phyloP scores from a whole-genome alignment of 2,113 vertebrate species.

The Thermophis baileyi region DNA sequence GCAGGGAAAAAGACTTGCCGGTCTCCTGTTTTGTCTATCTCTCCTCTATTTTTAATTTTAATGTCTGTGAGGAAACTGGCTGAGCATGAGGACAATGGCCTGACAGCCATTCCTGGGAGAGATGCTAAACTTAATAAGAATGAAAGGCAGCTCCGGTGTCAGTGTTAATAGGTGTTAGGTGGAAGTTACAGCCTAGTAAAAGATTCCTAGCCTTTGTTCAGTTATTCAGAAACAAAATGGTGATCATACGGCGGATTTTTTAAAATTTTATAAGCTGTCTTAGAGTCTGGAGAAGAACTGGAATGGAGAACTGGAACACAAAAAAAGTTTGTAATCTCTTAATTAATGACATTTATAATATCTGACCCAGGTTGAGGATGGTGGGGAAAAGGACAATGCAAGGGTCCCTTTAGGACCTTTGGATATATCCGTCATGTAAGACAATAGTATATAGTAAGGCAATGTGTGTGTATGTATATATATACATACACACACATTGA shows the following conservation, averaged over 20 bases:
- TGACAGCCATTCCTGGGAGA: constrained; percentile 53
- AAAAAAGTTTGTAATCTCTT: background rate
- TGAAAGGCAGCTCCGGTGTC: constrained; percentile 42
- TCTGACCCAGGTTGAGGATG: background rate
- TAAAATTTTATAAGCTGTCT: background rate
- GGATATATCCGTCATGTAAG: background rate
- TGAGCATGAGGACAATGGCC: constrained; percentile 57
- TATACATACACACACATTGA: too few species aligned
- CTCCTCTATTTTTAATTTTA: constrained; percentile 69
- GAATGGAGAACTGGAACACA: background rate
- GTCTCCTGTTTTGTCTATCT: constrained; percentile 50
- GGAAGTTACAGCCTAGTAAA: constrained; percentile 35
- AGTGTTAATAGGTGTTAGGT: constrained; percentile 34
- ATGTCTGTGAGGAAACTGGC: constrained; percentile 56
- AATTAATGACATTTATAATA: background rate
- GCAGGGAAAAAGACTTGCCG: constrained; percentile 60
- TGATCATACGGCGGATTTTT: constrained; percentile 2
- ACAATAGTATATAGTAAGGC: too few species aligned
- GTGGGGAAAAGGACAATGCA: background rate
- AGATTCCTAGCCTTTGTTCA: constrained; percentile 9
- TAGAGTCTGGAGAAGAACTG: background rate
- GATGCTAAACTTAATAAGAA: constrained; percentile 53
- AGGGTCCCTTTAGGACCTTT: background rate
- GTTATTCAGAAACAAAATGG: constrained; percentile 48
- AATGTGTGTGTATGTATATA: too few species aligned